These are phyloP conservation scores for Setophaga kirtlandii DNA, from an alignment of 2,113 vertebrate species.

Conservation along the genomic window DNA sequence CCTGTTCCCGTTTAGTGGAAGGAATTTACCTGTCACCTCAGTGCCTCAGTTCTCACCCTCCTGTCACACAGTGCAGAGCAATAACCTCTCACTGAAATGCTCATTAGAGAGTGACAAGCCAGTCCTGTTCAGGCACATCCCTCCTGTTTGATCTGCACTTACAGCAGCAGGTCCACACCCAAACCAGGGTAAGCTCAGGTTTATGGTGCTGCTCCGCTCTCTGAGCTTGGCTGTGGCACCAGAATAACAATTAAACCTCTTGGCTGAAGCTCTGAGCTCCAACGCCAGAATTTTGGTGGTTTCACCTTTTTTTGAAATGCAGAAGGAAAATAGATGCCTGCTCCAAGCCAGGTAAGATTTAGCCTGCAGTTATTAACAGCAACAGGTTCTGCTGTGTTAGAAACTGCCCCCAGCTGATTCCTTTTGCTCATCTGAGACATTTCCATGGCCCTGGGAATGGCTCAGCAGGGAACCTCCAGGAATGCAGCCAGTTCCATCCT, in stretches of 20 bases:
- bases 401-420: background rate
- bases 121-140: background rate
- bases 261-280: background rate
- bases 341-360: background rate
- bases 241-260: background rate
- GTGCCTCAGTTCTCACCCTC: background rate
- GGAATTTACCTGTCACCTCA: background rate
- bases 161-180: background rate
- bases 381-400: background rate
- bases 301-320: background rate
- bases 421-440: background rate
- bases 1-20: background rate
- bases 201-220: background rate
- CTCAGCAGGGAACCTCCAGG: background rate
- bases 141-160: background rate
- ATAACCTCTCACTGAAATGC: background rate
- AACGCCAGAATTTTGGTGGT: rapidly evolving
- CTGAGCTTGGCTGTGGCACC: background rate
- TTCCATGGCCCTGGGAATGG: background rate
- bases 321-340: background rate
- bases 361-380: background rate
- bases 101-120: background rate
- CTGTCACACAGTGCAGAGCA: background rate
- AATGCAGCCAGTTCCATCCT: background rate
- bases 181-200: background rate